Evolutionary conservation across 2,888 invertebrate species (phyloP).

Genomic region (Melanotus villosus): DNA sequence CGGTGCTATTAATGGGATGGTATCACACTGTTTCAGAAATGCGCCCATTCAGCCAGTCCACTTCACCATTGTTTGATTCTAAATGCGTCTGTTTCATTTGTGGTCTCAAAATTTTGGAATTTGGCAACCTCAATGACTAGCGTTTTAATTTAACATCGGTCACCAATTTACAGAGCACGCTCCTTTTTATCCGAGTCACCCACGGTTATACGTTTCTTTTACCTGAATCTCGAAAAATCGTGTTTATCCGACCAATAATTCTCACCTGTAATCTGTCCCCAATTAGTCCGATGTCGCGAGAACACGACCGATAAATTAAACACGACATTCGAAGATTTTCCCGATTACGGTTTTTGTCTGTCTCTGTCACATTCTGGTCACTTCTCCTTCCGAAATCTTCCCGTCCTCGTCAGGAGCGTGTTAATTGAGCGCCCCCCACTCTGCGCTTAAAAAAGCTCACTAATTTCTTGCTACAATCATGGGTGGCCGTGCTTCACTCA

Average conservation of each 20-base stretch:
- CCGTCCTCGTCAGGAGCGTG: conserved; percentile 38
- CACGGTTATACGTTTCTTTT: conserved; percentile 15
- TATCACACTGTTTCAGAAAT: conserved; percentile 69
- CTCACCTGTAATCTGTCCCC: conserved; percentile 57
- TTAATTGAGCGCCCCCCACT: conserved; percentile 53
- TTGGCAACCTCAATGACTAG: conserved; percentile 24
- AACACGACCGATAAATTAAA: conserved; percentile 62
- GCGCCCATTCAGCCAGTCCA: conserved; percentile 64
- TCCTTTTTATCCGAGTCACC: conserved; percentile 3
- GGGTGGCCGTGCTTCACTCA: conserved; percentile 50
- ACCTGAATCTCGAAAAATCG: conserved; percentile 38
- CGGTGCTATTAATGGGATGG: conserved; percentile 64
- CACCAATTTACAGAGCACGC: conserved; percentile 12
- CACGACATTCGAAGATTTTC: conserved; percentile 55
- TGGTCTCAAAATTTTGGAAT: conserved; percentile 13
- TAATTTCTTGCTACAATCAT: conserved; percentile 50
- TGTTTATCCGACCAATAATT: conserved; percentile 52
- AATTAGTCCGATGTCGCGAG: conserved; percentile 61
- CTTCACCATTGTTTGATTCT: conserved; percentile 40
- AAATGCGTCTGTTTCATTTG: too few relatives aligned
- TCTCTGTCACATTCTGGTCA: conserved; percentile 38
- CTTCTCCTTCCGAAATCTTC: conserved; percentile 24
- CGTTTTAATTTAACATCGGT: conserved; percentile 14
- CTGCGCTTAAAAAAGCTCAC: conserved; percentile 49
- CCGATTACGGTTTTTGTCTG: conserved; percentile 38